Evolutionary conservation across 2,888 invertebrate species (phyloP).

Genomic region (Notocelia uddmanniana): DNA sequence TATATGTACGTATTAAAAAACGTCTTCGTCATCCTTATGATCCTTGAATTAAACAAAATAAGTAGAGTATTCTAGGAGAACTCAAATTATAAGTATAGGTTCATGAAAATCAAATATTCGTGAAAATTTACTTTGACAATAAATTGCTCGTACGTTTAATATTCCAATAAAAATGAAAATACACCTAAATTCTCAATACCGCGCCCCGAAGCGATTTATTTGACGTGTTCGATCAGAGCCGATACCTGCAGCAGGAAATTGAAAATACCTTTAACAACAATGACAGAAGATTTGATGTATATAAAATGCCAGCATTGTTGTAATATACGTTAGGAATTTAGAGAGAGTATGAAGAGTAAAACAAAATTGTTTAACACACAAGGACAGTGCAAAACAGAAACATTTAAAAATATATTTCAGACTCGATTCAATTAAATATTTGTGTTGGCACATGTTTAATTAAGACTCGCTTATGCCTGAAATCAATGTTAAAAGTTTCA

Average conservation of each 20-base stretch:
- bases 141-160: not conserved
- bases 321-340: not conserved
- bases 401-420: too few species aligned
- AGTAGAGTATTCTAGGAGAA: too few species aligned
- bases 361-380: not conserved
- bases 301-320: not conserved
- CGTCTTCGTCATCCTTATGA: too few species aligned
- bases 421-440: too few species aligned
- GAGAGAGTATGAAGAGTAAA: not conserved
- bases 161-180: not conserved
- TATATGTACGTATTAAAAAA: too few species aligned
- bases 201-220: not conserved
- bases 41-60: too few species aligned
- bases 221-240: not conserved
- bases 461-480: too few species aligned
- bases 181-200: not conserved
- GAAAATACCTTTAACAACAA: conserved; percentile 18
- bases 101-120: not conserved
- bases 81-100: too few species aligned
- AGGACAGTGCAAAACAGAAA: too few species aligned
- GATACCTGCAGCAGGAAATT: conserved; percentile 33
- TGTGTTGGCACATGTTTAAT: too few species aligned
- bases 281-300: conserved; percentile 23
- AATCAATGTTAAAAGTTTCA: too few species aligned
- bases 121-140: not conserved